Evolutionary conservation across 2,888 invertebrate species (phyloP), one percentile per base, ranked within the genome.

Genomic region (Sphinx pinastri): DNA sequence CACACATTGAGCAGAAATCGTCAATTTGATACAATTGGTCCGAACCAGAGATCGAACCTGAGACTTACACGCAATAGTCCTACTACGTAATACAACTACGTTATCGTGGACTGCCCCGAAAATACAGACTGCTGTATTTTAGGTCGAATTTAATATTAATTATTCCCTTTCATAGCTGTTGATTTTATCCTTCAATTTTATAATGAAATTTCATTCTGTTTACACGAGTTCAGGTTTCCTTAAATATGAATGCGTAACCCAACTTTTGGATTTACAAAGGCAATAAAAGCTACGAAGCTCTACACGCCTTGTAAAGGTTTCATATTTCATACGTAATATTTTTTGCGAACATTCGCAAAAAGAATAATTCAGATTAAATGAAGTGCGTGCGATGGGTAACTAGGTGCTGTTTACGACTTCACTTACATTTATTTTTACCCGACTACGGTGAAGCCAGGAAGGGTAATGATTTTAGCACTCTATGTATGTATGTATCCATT

Each of bases 361-460:
- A 25, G 70, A 70, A 70, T 70, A 70, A 68, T 55, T 69, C 63
- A 54, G 25, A 19, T n/a, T 51, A 60, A 68, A 68, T 60, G 51
- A 68, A 68, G 59, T 59, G 52, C 51, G 68, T 52, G 59, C 45
- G 60, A 54, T n/a, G 51, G 31, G 11, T 16, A n/a, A 47, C 47
- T 63, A 63, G 47, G 12, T 12, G 47, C 11, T 13, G 45, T 16
- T 38, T 47, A 5, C 47, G 60, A 16, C 16, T 63, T 63, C n/a
- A 45, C 2, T 7, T 6, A 16, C 0, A 25, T 25, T 25, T 25
- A 25, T 25, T 25, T 25, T 25, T 25, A n/a, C n/a, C n/a, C n/a
- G n/a, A n/a, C n/a, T n/a, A n/a, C n/a, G n/a, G n/a, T n/a, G n/a
- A n/a, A n/a, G n/a, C n/a, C n/a, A n/a, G n/a, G n/a, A n/a, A n/a